Conservation (phyloP, 2,888 invertebrate genomes). For the Himalopsyche japonica region DNA sequence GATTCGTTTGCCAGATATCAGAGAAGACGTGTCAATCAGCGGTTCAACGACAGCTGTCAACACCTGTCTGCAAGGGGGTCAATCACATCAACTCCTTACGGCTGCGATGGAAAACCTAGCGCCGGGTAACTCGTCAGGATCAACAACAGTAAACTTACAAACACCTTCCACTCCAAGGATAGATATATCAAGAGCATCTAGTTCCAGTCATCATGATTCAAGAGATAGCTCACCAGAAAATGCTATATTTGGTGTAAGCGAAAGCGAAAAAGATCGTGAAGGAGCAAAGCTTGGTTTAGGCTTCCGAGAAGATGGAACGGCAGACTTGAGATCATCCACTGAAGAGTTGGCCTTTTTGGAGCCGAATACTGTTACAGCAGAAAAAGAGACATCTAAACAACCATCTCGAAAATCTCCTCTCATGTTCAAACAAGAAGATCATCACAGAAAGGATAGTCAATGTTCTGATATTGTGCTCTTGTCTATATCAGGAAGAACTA, state of each 20-base stretch:
- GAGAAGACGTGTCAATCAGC: slow-evolving; percentile 51
- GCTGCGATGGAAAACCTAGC: slow-evolving; percentile 41
- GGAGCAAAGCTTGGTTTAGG: slow-evolving; percentile 58
- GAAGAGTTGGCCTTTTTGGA: slow-evolving; percentile 87
- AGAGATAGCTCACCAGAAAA: slow-evolving; percentile 84
- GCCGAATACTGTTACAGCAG: slow-evolving; percentile 48
- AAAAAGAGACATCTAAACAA: slow-evolving; percentile 47
- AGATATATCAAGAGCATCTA: slow-evolving; percentile 86
- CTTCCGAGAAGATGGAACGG: slow-evolving; percentile 77
- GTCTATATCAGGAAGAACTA: slow-evolving; percentile 77
- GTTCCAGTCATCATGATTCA: slow-evolving; percentile 86
- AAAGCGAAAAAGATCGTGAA: slow-evolving; percentile 55
- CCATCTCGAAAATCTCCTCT: slow-evolving; percentile 53
- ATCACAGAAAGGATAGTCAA: slow-evolving; percentile 72
- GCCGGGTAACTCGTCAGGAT: slow-evolving; percentile 45
- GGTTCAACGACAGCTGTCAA: slow-evolving; percentile 41
- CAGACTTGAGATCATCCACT: slow-evolving; percentile 83
- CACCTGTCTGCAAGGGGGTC: slow-evolving; percentile 45
- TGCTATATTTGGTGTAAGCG: slow-evolving; percentile 70
- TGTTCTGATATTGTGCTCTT: slow-evolving; percentile 78
- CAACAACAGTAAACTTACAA: slow-evolving; percentile 50
- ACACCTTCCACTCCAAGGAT: slow-evolving; percentile 82
- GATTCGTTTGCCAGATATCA: slow-evolving; percentile 60
- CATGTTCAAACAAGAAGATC: slow-evolving; percentile 58
- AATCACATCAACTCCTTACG: slow-evolving; percentile 49